These are phyloP conservation scores for Eupristina koningsbergeri DNA, from an alignment of 1,140 invertebrate species.

Conservation along the genomic window DNA sequence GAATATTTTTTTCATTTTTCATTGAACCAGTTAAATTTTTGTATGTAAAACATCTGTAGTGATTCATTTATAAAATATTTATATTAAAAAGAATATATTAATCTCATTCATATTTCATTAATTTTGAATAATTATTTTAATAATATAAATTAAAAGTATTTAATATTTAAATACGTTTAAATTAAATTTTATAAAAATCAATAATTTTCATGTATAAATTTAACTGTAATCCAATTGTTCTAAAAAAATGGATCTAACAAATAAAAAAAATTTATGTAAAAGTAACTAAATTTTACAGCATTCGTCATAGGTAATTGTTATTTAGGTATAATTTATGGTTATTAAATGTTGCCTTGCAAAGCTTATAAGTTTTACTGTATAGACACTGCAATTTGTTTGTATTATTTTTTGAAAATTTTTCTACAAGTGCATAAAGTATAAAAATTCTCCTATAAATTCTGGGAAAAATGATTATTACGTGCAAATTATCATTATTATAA, in stretches of 20 bases:
- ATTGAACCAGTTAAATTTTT: neutral
- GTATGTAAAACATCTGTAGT: neutral
- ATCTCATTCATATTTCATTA: neutral
- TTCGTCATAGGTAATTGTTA: conserved; percentile 26
- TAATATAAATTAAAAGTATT: neutral
- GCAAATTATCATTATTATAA: conserved; percentile 18
- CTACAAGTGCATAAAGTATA: conserved; percentile 3
- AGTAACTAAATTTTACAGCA: conserved; percentile 14
- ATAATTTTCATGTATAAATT: neutral
- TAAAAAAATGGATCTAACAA: conserved; percentile 4
- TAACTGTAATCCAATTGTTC: neutral
- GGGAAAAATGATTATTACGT: neutral
- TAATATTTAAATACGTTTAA: neutral
- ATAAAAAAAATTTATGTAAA: neutral
- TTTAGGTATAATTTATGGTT: neutral
- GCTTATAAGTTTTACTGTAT: conserved; percentile 18
- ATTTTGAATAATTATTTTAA: too few relatives aligned
- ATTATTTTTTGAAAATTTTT: neutral
- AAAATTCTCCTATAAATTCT: conserved; percentile 5
- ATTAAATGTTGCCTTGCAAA: conserved; percentile 47
- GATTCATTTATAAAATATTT: neutral
- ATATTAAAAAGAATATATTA: neutral
- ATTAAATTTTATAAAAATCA: neutral
- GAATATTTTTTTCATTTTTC: neutral
- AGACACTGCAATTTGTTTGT: neutral